These are phyloP conservation scores for Phytoseiulus persimilis DNA, from an alignment of 2,888 invertebrate genomes.

Conservation along the genomic window DNA sequence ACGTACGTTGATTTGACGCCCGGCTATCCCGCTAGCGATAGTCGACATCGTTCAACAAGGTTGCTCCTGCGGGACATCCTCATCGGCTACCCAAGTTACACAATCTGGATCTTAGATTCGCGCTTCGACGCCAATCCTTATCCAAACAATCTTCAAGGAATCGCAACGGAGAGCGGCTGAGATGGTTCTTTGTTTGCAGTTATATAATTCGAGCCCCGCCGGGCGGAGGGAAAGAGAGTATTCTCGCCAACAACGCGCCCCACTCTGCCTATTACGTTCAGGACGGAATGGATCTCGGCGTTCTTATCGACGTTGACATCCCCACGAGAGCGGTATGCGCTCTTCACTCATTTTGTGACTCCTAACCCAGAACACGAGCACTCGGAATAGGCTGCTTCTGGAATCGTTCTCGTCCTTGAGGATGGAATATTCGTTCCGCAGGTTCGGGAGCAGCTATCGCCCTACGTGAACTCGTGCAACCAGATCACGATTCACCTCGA, in stretches of 20 bases:
- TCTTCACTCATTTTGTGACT: too few species aligned
- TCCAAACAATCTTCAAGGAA: background rate
- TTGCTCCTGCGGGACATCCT: background rate
- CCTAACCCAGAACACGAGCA: too few species aligned
- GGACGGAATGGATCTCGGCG: slow-evolving; percentile 63
- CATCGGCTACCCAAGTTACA: background rate
- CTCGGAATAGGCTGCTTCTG: background rate
- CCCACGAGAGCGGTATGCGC: slow-evolving; percentile 61
- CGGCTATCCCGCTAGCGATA: slow-evolving; percentile 24
- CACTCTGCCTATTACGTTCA: slow-evolving; percentile 72
- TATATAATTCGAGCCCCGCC: slow-evolving; percentile 58
- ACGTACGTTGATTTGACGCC: slow-evolving; percentile 44
- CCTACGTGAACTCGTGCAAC: slow-evolving; percentile 64
- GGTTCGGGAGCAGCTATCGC: slow-evolving; percentile 25
- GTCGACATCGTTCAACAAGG: background rate
- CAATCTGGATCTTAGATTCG: background rate
- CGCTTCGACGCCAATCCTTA: background rate
- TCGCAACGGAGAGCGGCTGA: too few species aligned
- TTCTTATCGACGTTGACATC: slow-evolving; percentile 69
- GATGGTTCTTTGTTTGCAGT: slow-evolving; percentile 45
- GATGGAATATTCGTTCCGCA: background rate
- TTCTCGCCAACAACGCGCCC: slow-evolving; percentile 63
- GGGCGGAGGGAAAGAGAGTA: slow-evolving; percentile 58
- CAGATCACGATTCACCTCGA: slow-evolving; percentile 68
- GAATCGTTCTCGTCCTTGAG: too few species aligned